A percentile compares a stretch with the other conserved stretches of the same genome.
phyloP scores from a whole-genome alignment of 2,113 vertebrate genomes.

The Grus americana region DNA sequence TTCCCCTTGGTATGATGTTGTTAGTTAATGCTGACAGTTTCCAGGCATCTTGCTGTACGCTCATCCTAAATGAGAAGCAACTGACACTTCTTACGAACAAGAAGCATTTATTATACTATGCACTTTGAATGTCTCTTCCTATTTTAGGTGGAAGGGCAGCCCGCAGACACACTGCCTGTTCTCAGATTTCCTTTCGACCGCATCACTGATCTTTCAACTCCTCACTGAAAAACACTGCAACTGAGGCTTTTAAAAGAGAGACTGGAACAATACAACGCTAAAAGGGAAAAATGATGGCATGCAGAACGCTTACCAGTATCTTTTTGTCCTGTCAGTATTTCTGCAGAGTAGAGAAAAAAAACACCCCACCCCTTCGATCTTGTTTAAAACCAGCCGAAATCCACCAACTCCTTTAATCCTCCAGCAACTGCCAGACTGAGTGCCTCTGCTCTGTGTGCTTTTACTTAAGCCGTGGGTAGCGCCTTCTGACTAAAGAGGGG shows the following conservation, averaged over 20 bases:
- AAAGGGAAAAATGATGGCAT: neutral
- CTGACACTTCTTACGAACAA: neutral
- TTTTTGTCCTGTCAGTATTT: neutral
- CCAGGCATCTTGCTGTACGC: neutral
- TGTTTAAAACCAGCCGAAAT: conserved; percentile 1
- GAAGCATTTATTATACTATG: neutral
- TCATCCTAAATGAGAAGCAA: neutral
- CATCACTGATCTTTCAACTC: neutral
- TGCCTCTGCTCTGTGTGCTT: conserved; percentile 48
- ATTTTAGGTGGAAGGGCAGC: neutral
- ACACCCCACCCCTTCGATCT: neutral
- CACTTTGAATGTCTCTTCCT: neutral
- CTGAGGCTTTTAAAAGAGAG: neutral
- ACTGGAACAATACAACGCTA: neutral
- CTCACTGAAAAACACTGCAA: neutral
- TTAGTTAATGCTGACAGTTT: neutral
- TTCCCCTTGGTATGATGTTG: neutral
- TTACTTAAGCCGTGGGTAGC: conserved; percentile 61
- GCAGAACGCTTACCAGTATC: conserved; percentile 44
- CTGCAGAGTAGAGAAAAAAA: neutral
- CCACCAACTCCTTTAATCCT: conserved; percentile 48
- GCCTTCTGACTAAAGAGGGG: conserved; percentile 53
- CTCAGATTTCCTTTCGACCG: neutral
- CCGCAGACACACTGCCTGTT: neutral
- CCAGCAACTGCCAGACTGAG: conserved; percentile 35